A percentile compares a stretch with the other conserved stretches of the same genome.
These are phyloP conservation scores for Mylabris phalerata DNA, from an alignment of 1,140 invertebrate genomes.

Conservation along the genomic window DNA sequence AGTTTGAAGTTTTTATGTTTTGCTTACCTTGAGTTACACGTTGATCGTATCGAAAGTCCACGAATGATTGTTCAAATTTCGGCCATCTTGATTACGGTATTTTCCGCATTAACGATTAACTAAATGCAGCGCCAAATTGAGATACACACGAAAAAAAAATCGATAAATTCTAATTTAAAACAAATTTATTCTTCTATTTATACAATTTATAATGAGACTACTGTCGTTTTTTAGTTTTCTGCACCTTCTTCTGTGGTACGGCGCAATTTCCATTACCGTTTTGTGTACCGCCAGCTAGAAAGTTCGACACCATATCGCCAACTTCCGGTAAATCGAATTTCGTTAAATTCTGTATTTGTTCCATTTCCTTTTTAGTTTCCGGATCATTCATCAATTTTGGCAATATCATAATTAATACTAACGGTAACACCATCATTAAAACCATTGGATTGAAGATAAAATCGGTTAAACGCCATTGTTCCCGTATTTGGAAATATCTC, in stretches of 20 bases:
- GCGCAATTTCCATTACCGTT: conserved; percentile 31
- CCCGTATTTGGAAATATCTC: conserved; percentile 88
- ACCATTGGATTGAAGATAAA: conserved; percentile 97
- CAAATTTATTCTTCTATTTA: background rate
- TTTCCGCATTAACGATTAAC: too few relatives aligned
- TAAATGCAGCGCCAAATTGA: too few relatives aligned
- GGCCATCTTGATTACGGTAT: too few relatives aligned
- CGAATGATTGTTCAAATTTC: too few relatives aligned
- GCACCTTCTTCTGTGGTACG: conserved; percentile 52
- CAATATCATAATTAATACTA: conserved; percentile 84
- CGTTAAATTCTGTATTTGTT: conserved; percentile 74
- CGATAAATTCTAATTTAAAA: background rate
- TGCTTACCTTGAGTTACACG: too few relatives aligned
- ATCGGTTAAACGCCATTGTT: conserved; percentile 93
- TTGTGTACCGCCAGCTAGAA: conserved; percentile 54
- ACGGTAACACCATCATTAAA: conserved; percentile 92
- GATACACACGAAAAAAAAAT: too few relatives aligned
- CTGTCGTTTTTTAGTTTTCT: conserved; percentile 64
- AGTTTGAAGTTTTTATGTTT: too few relatives aligned
- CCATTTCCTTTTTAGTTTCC: conserved; percentile 90
- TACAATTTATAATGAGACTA: conserved; percentile 29
- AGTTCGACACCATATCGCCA: conserved; percentile 80
- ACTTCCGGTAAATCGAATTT: conserved; percentile 85
- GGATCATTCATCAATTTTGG: conserved; percentile 97
- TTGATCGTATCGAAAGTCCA: too few relatives aligned